phyloP scores from a whole-genome alignment of 1,140 invertebrate species.

The Philotrypesis tridentata region DNA sequence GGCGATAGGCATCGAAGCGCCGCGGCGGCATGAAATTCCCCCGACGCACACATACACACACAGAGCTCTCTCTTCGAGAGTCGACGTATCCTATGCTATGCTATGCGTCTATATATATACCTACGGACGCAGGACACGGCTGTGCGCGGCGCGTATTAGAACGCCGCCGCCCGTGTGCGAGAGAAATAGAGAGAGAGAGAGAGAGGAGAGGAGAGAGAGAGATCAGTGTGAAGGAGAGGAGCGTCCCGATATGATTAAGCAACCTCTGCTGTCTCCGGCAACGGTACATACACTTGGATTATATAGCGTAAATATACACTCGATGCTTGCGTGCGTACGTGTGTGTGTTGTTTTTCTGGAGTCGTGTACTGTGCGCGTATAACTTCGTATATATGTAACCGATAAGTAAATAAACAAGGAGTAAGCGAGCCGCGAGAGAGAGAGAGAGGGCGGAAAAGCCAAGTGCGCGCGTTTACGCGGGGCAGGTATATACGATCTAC shows the following conservation, averaged over 20 bases:
- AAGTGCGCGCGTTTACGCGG: neutral
- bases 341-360: too few relatives aligned
- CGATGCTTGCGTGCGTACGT: too few relatives aligned
- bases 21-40: slow-evolving; percentile 45
- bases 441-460: neutral
- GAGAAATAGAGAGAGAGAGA: neutral
- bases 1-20: slow-evolving; percentile 20
- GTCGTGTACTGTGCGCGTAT: too few relatives aligned
- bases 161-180: neutral
- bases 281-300: slow-evolving; percentile 22
- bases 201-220: neutral
- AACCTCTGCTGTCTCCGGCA: slow-evolving; percentile 41
- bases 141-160: neutral
- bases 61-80: neutral
- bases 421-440: too few relatives aligned
- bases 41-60: neutral
- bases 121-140: neutral
- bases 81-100: neutral
- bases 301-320: too few relatives aligned
- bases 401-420: slow-evolving; percentile 28
- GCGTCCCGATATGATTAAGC: slow-evolving; percentile 49
- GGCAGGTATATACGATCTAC: too few relatives aligned
- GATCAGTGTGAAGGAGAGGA: slow-evolving; percentile 43
- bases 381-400: too few relatives aligned
- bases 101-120: slow-evolving; percentile 9